phyloP scores from a whole-genome alignment of 2,888 invertebrate genomes.

The Mantis religiosa region DNA sequence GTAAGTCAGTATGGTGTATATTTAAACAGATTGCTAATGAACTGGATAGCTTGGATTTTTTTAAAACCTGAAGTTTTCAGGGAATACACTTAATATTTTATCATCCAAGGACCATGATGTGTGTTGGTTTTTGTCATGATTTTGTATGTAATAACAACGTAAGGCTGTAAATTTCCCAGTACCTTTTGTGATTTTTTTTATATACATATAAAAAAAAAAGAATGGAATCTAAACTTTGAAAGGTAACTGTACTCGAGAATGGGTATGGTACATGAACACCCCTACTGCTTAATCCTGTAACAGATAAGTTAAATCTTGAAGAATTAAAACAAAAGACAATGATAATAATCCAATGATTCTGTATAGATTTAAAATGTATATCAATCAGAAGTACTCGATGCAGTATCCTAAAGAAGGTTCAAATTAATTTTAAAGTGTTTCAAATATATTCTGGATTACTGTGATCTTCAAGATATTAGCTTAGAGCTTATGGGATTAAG shows the following conservation, averaged over 20 bases:
- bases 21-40: conserved; percentile 5
- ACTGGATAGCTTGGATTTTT: not conserved
- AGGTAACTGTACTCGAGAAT: not conserved
- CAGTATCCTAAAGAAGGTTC: not conserved
- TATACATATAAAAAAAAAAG: not conserved
- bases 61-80: not conserved
- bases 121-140: not conserved
- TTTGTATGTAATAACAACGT: not conserved
- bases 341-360: not conserved
- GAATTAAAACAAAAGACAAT: not conserved
- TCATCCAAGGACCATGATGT: conserved; percentile 10
- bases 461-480: not conserved
- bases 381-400: not conserved
- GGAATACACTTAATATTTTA: conserved; percentile 6
- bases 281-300: conserved; percentile 3
- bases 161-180: conserved; percentile 8
- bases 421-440: not conserved
- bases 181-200: not conserved
- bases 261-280: conserved; percentile 4
- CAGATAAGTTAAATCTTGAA: not conserved
- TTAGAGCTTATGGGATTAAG: not conserved
- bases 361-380: not conserved
- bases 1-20: conserved; percentile 1
- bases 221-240: not conserved
- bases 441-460: not conserved